phyloP scores from a whole-genome alignment of 2,797 vertebrate genomes.

The Lagorchestes hirsutus region DNA sequence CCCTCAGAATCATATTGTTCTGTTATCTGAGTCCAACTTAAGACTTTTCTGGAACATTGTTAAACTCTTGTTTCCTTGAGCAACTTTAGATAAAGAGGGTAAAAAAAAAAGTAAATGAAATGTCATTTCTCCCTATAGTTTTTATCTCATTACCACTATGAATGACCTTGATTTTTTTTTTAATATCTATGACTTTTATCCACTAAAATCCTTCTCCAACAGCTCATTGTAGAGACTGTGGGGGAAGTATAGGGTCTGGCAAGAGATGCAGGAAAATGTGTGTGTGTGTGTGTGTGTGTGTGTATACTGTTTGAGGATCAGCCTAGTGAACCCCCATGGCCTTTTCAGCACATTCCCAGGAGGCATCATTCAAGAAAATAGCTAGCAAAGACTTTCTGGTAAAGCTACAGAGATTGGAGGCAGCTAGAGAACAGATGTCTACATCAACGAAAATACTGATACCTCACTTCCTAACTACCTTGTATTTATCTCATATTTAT shows the following conservation, averaged over 20 bases:
- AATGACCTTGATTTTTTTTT: not conserved
- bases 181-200: not conserved
- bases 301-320: not conserved
- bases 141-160: not conserved
- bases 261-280: not conserved
- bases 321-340: not conserved
- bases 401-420: not conserved
- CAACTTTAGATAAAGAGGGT: not conserved
- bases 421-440: not conserved
- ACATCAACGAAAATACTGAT: not conserved
- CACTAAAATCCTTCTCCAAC: not conserved
- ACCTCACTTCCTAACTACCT: not conserved
- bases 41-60: not conserved
- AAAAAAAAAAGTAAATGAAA: not conserved
- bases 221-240: not conserved
- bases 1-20: not conserved
- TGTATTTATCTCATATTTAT: not conserved
- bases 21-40: not conserved
- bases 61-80: not conserved
- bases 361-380: not conserved
- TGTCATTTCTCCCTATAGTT: not conserved
- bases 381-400: not conserved
- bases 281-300: not conserved
- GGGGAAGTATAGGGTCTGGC: not conserved
- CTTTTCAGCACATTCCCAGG: not conserved